These are phyloP conservation scores for Clepsis dumicolana DNA, from an alignment of 2,888 invertebrate genomes.

Conservation along the genomic window DNA sequence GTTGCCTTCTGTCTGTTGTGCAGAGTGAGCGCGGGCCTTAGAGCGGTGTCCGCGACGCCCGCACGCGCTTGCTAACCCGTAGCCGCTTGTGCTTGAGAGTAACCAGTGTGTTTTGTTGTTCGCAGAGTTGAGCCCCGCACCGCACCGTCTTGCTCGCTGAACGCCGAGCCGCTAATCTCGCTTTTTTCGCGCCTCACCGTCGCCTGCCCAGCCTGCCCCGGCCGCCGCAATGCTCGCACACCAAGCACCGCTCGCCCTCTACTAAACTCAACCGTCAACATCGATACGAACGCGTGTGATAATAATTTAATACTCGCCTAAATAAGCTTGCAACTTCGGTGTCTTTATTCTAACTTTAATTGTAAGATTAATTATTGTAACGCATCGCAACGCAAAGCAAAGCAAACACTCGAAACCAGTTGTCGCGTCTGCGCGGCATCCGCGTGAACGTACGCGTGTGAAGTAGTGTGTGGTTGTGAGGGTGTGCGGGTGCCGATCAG, in stretches of 20 bases:
- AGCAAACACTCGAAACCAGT: conserved; percentile 35
- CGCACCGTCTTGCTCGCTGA: conserved; percentile 85
- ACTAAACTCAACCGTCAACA: conserved; percentile 84
- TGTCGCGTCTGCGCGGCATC: conserved; percentile 51
- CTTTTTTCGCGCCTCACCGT: conserved; percentile 84
- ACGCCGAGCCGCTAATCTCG: conserved; percentile 86
- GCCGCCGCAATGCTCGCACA: conserved; percentile 83
- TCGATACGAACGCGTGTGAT: conserved; percentile 85
- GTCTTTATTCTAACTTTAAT: conserved; percentile 82
- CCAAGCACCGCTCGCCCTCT: conserved; percentile 84
- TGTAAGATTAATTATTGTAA: conserved; percentile 78
- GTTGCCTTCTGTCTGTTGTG: conserved; percentile 43
- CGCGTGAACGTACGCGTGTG: conserved; percentile 70
- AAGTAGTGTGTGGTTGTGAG: conserved; percentile 72
- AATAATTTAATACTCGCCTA: conserved; percentile 83
- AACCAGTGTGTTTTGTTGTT: conserved; percentile 86
- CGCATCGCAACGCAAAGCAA: conserved; percentile 50
- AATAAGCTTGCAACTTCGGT: conserved; percentile 85
- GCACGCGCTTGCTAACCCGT: conserved; percentile 83
- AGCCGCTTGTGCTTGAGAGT: conserved; percentile 85
- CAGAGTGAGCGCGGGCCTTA: conserved; percentile 62
- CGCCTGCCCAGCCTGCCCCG: conserved; percentile 79
- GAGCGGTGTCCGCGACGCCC: conserved; percentile 60
- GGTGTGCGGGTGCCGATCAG: conserved; percentile 63
- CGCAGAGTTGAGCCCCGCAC: conserved; percentile 86